Evolutionary conservation across 1,140 invertebrate species (phyloP).

Genomic region (Centruroides sculpturatus): DNA sequence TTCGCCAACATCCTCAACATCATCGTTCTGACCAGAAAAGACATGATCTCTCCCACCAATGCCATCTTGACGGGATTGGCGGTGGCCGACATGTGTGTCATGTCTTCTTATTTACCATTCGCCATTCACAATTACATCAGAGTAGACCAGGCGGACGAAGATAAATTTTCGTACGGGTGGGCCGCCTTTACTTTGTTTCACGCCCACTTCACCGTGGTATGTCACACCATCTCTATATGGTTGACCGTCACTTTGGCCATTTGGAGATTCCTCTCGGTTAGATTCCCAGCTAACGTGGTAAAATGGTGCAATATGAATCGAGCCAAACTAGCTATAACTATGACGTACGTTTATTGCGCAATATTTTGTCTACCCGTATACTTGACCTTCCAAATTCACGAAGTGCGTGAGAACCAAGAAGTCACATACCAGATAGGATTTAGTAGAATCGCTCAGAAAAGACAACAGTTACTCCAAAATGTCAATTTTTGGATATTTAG

Average conservation of each 20-base stretch:
- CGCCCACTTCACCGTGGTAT: slow-evolving; percentile 57
- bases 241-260: slow-evolving; percentile 76
- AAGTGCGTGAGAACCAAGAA: slow-evolving; percentile 27
- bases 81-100: slow-evolving; percentile 67
- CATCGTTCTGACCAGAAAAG: too few species aligned
- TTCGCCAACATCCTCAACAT: too few species aligned
- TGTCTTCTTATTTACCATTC: slow-evolving; percentile 74
- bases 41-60: slow-evolving; percentile 71
- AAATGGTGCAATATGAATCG: slow-evolving; percentile 25
- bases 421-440: slow-evolving; percentile 45
- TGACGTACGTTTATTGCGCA: slow-evolving; percentile 53
- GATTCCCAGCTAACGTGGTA: slow-evolving; percentile 13
- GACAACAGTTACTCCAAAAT: slow-evolving; percentile 40
- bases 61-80: slow-evolving; percentile 67
- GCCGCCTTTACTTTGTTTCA: slow-evolving; percentile 37
- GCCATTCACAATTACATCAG: slow-evolving; percentile 53
- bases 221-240: slow-evolving; percentile 86
- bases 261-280: slow-evolving; percentile 80
- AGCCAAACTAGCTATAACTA: slow-evolving; percentile 56
- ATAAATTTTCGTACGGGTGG: slow-evolving; percentile 56
- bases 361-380: slow-evolving; percentile 49
- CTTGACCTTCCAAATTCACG: slow-evolving; percentile 30
- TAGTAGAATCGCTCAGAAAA: slow-evolving; percentile 37
- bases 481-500: slow-evolving; percentile 80
- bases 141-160: slow-evolving; percentile 22